A percentile compares a stretch with the other conserved stretches of the same genome.
phyloP scores from a whole-genome alignment of 1,140 invertebrate genomes.

The Notospermus geniculatus region DNA sequence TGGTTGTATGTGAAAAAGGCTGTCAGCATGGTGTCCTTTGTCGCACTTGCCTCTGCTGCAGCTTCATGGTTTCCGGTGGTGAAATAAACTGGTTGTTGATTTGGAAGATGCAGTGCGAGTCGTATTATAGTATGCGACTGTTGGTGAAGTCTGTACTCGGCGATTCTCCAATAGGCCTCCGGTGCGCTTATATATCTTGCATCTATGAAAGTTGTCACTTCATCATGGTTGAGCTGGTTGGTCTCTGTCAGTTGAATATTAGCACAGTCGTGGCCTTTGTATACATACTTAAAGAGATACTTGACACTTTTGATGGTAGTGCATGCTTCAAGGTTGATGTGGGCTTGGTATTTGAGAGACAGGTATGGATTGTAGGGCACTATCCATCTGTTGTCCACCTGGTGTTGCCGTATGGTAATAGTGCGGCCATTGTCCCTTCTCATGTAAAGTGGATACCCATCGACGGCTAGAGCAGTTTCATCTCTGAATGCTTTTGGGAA shows the following conservation, averaged over 20 bases:
- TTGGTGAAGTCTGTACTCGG: too few species aligned
- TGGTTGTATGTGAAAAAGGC: too few species aligned
- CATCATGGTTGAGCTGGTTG: neutral
- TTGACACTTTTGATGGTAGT: conserved; percentile 3
- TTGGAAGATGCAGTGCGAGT: too few species aligned
- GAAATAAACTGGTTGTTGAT: too few species aligned
- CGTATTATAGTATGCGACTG: too few species aligned
- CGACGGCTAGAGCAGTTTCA: neutral
- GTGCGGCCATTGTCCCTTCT: neutral
- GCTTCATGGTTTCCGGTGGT: too few species aligned
- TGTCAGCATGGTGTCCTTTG: too few species aligned
- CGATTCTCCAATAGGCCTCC: too few species aligned
- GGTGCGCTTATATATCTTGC: neutral
- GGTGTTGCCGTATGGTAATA: neutral
- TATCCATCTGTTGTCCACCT: conserved; percentile 10
- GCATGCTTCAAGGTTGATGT: conserved; percentile 25
- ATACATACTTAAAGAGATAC: too few species aligned
- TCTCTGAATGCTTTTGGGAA: neutral
- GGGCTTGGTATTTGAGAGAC: conserved; percentile 18
- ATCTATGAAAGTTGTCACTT: neutral
- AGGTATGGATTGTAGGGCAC: conserved; percentile 26
- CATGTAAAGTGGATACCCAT: neutral
- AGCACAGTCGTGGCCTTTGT: too few species aligned
- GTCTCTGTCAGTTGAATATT: neutral
- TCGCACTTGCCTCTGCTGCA: too few species aligned